Evolutionary conservation across 2,888 invertebrate species (phyloP).

Genomic region (Melangyna quadrimaculata): DNA sequence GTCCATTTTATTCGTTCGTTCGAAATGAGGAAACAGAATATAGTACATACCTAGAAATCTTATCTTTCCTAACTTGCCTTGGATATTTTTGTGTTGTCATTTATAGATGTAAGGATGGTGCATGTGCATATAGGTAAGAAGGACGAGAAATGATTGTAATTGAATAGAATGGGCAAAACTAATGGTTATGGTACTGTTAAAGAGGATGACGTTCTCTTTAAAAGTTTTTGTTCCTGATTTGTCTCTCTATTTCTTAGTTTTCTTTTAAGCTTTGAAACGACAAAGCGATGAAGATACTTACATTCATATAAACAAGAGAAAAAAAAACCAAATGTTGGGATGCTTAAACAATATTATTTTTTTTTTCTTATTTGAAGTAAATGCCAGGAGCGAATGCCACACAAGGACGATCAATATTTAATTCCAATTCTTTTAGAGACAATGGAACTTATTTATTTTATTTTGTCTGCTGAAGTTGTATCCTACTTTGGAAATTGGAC

Average conservation of each 20-base stretch:
- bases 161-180: conserved; percentile 52
- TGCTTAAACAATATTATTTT: background rate
- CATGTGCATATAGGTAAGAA: background rate
- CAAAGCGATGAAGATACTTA: background rate
- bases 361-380: background rate
- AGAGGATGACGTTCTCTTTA: conserved; percentile 36
- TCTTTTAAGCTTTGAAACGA: background rate
- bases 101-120: background rate
- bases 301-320: too few relatives aligned
- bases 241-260: background rate
- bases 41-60: background rate
- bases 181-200: conserved; percentile 55
- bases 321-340: background rate
- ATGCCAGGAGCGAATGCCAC: background rate
- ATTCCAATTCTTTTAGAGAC: conserved; percentile 32
- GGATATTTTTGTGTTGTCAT: background rate
- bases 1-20: conserved; percentile 14
- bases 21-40: conserved; percentile 37
- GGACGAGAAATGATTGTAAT: conserved; percentile 50
- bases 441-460: background rate
- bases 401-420: conserved; percentile 40
- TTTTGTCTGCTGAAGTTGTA: background rate
- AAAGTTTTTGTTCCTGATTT: background rate
- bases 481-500: background rate
- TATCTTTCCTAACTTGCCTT: background rate